phyloP scores from a whole-genome alignment of 2,797 vertebrate species.

The Galagoides demidoff region DNA sequence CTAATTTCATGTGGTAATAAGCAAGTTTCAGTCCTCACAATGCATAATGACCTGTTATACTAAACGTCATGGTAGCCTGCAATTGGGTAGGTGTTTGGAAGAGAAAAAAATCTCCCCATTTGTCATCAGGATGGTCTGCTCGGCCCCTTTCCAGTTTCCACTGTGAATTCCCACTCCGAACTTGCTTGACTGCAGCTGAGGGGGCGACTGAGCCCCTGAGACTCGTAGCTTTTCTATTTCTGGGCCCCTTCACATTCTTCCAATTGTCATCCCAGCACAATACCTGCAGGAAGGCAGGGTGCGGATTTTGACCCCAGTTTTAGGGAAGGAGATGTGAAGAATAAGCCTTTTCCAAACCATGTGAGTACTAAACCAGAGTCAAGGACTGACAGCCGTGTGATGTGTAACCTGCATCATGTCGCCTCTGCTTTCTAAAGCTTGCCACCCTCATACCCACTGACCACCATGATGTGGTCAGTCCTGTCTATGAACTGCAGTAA shows the following conservation, averaged over 20 bases:
- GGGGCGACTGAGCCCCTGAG: neutral
- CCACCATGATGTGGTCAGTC: neutral
- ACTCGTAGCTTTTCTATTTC: neutral
- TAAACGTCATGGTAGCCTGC: neutral
- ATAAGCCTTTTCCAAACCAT: neutral
- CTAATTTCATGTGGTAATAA: neutral
- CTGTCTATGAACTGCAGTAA: neutral
- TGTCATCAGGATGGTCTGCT: neutral
- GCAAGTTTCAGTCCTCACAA: neutral
- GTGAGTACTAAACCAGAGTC: neutral
- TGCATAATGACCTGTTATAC: neutral
- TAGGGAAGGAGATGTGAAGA: neutral
- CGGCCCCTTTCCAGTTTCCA: neutral
- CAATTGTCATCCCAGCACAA: neutral
- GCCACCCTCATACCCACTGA: neutral
- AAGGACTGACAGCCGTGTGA: neutral
- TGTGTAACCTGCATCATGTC: conserved; percentile 11
- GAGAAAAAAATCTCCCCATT: neutral
- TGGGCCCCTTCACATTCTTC: neutral
- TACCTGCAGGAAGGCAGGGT: neutral
- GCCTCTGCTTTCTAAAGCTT: neutral
- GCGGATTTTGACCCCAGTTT: neutral
- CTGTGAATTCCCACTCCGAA: neutral
- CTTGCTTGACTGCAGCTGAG: neutral
- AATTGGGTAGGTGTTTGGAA: neutral